A percentile compares a stretch with the other conserved stretches of the same genome.
Evolutionary conservation across 2,113 vertebrate genomes (phyloP).

Genomic region (cattle (Bos taurus)): ARS-UCD2.0 NC_037356.1:34596001-34596500

Average conservation of each 20-base stretch:
- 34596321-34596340: neutral
- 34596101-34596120: neutral
- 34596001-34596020: neutral
- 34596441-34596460: neutral
- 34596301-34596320: neutral
- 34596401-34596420: neutral
- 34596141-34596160: neutral
- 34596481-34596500: neutral
- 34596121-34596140: neutral
- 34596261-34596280: neutral
- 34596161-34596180: neutral
- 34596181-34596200: neutral
- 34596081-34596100: neutral
- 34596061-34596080: neutral
- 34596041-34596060: neutral
- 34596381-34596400: neutral
- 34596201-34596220: neutral
- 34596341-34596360: neutral
- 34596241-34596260: neutral
- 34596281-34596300: neutral
- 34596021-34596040: neutral
- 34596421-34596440: neutral
- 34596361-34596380: rapidly evolving
- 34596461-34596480: neutral
- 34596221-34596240: neutral